These are phyloP conservation scores for Oncorhynchus masou DNA, from an alignment of 2,113 vertebrate genomes.

Conservation along the genomic window DNA sequence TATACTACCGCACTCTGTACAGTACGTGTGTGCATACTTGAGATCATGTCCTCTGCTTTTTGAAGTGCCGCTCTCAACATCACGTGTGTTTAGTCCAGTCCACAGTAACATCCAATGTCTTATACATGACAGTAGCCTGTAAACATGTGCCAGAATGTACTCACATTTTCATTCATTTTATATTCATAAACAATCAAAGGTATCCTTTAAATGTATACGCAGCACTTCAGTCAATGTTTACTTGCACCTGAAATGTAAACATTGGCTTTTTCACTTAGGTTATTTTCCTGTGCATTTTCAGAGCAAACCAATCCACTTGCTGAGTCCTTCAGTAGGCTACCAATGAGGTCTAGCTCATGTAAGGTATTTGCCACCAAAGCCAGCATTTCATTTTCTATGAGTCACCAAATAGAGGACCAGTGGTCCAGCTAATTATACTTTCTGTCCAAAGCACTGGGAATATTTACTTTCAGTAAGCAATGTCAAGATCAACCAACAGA, in stretches of 20 bases:
- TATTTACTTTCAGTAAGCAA: background rate
- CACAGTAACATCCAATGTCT: background rate
- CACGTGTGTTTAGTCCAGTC: background rate
- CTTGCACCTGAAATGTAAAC: background rate
- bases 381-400: background rate
- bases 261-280: background rate
- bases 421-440: background rate
- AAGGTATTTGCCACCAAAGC: background rate
- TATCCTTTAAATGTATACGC: background rate
- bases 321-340: background rate
- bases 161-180: conserved; percentile 2
- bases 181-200: background rate
- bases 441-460: background rate
- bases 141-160: conserved; percentile 23
- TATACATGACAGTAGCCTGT: background rate
- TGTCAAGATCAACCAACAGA: too few species aligned
- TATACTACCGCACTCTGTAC: background rate
- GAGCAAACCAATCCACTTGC: background rate
- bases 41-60: background rate
- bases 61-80: background rate
- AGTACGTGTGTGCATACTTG: background rate
- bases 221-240: background rate
- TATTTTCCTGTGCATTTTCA: background rate
- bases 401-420: background rate
- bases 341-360: background rate